A percentile compares a stretch with the other conserved stretches of the same genome.
phyloP scores from a whole-genome alignment of 2,797 vertebrate genomes.

The Stomatorhinus walkeri region DNA sequence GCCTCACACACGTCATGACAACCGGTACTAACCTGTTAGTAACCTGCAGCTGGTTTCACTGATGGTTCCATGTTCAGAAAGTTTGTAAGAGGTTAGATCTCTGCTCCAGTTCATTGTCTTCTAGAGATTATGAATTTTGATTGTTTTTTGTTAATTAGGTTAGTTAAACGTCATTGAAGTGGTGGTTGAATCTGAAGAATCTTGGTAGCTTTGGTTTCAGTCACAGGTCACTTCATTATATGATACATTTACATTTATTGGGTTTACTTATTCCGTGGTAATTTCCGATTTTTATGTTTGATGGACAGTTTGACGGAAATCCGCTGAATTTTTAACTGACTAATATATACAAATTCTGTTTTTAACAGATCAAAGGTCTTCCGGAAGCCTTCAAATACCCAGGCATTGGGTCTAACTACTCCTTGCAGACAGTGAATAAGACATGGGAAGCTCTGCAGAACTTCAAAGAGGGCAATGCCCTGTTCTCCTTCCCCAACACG shows the following conservation, averaged over 20 bases:
- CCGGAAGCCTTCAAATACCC: slow-evolving; percentile 83
- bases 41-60: background rate
- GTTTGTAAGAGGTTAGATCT: background rate
- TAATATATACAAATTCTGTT: background rate
- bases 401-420: slow-evolving; percentile 95
- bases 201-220: background rate
- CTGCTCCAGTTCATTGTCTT: background rate
- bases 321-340: background rate
- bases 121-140: background rate
- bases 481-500: slow-evolving; percentile 89
- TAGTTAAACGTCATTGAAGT: background rate
- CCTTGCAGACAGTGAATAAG: slow-evolving; percentile 80
- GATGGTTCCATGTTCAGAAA: background rate
- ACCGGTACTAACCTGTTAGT: background rate
- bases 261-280: background rate
- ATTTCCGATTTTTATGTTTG: background rate
- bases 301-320: background rate
- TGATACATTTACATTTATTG: background rate
- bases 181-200: background rate
- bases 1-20: background rate
- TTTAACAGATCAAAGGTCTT: slow-evolving; percentile 82
- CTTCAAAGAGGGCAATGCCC: slow-evolving; percentile 86
- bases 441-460: slow-evolving; percentile 87
- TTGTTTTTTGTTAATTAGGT: background rate
- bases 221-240: background rate